These are phyloP conservation scores for Papilio xuthus DNA, from an alignment of 1,140 invertebrate genomes.

Conservation along the genomic window DNA sequence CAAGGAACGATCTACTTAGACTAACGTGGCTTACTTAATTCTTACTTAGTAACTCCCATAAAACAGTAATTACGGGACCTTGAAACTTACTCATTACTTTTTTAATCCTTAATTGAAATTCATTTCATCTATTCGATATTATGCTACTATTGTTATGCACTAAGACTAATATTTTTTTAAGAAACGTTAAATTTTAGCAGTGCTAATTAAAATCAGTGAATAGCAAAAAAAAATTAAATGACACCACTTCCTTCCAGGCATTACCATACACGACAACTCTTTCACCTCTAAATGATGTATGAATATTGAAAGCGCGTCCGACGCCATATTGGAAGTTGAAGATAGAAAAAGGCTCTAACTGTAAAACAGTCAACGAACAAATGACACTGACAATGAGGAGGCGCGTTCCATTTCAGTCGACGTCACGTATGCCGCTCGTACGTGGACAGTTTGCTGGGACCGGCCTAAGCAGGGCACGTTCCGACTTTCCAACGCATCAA, in stretches of 20 bases:
- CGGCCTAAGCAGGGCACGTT: slow-evolving; percentile 46
- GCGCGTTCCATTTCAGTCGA: slow-evolving; percentile 63
- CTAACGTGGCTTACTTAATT: background rate
- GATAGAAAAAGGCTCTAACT: slow-evolving; percentile 69
- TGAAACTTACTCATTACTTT: background rate
- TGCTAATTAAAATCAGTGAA: background rate
- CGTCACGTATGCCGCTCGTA: slow-evolving; percentile 65
- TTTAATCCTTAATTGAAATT: background rate
- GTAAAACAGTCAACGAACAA: slow-evolving; percentile 73
- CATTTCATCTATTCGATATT: background rate
- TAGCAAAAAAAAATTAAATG: background rate
- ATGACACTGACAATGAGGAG: slow-evolving; percentile 72
- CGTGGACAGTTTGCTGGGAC: slow-evolving; percentile 55
- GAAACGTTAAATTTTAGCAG: background rate
- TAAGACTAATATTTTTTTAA: background rate
- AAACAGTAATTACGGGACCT: background rate
- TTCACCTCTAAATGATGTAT: slow-evolving; percentile 60
- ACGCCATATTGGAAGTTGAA: slow-evolving; percentile 57
- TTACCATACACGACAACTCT: slow-evolving; percentile 46
- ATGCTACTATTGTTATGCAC: background rate
- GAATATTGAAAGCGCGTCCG: slow-evolving; percentile 70
- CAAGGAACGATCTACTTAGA: slow-evolving; percentile 1
- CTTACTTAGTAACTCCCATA: background rate
- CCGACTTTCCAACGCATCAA: slow-evolving; percentile 57
- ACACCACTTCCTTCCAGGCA: slow-evolving; percentile 42